A percentile compares a stretch with the other conserved stretches of the same genome.
These are phyloP conservation scores for Psophia crepitans DNA, from an alignment of 2,113 vertebrate species.

Conservation along the genomic window DNA sequence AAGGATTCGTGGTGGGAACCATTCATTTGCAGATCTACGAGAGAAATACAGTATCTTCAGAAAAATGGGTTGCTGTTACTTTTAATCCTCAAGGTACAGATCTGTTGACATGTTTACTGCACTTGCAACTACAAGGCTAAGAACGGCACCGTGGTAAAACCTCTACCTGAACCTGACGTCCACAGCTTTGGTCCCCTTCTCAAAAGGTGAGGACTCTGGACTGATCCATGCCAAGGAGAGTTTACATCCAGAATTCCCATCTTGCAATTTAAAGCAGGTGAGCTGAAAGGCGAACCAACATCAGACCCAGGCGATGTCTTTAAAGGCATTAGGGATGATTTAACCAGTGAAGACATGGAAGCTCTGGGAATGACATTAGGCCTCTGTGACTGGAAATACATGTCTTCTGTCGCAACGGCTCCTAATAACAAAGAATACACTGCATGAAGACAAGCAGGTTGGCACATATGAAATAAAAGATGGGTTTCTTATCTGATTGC, in stretches of 20 bases:
- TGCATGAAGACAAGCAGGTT: neutral
- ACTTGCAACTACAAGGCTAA: neutral
- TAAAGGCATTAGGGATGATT: constrained; percentile 67
- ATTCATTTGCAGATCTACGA: constrained; percentile 68
- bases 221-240: constrained; percentile 79
- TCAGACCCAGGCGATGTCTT: constrained; percentile 76
- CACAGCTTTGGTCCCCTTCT: constrained; percentile 88
- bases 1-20: constrained; percentile 38
- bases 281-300: constrained; percentile 79
- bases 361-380: constrained; percentile 60
- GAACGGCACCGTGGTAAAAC: neutral
- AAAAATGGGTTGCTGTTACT: neutral
- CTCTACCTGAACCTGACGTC: constrained; percentile 83
- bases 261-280: constrained; percentile 74
- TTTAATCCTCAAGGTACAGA: neutral
- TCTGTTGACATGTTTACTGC: neutral
- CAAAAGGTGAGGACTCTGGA: constrained; percentile 80
- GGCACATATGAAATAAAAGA: neutral
- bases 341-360: constrained; percentile 77
- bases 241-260: constrained; percentile 70
- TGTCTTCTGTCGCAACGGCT: constrained; percentile 70
- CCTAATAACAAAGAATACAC: constrained; percentile 58
- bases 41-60: neutral
- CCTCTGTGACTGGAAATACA: constrained; percentile 71
- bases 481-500: neutral